A percentile compares a stretch with the other conserved stretches of the same genome.
Conservation (phyloP, 2,113 vertebrate species). For the Eurypyga helias region DNA sequence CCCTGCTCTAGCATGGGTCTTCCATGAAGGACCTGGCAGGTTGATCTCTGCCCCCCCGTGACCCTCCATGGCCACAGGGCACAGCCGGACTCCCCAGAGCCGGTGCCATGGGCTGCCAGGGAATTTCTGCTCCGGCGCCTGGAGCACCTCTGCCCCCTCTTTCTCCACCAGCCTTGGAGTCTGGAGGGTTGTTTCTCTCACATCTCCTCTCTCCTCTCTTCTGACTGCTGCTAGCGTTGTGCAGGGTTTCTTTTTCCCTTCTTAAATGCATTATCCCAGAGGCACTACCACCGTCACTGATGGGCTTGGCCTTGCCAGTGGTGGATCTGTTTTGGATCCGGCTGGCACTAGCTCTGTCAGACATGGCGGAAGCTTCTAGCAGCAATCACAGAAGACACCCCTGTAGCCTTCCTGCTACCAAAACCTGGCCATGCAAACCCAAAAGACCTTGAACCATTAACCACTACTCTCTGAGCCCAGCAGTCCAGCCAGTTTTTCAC, state of each 20-base stretch:
- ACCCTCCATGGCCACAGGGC: not conserved
- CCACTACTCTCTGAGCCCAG: not conserved
- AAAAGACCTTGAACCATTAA: not conserved
- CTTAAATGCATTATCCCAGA: not conserved
- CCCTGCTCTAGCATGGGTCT: not conserved
- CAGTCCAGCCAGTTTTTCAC: conserved; percentile 6
- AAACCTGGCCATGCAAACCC: not conserved
- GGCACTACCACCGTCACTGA: rapidly evolving
- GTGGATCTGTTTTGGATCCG: not conserved
- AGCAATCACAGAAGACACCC: not conserved
- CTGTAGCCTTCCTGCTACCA: not conserved
- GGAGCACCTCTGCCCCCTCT: not conserved
- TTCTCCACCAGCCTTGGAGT: not conserved
- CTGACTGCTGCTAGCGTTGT: not conserved
- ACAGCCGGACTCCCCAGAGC: not conserved
- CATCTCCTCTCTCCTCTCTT: not conserved
- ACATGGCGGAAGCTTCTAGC: not conserved
- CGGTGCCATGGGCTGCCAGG: not conserved
- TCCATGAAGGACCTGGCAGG: not conserved
- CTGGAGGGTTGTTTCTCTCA: not conserved
- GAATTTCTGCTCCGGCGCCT: not conserved
- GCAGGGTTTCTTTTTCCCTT: not conserved
- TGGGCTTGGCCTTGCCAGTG: rapidly evolving
- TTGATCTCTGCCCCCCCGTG: not conserved
- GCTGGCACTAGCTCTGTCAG: not conserved